phyloP scores from a whole-genome alignment of 2,888 invertebrate genomes.

The Plemyria rubiginata region DNA sequence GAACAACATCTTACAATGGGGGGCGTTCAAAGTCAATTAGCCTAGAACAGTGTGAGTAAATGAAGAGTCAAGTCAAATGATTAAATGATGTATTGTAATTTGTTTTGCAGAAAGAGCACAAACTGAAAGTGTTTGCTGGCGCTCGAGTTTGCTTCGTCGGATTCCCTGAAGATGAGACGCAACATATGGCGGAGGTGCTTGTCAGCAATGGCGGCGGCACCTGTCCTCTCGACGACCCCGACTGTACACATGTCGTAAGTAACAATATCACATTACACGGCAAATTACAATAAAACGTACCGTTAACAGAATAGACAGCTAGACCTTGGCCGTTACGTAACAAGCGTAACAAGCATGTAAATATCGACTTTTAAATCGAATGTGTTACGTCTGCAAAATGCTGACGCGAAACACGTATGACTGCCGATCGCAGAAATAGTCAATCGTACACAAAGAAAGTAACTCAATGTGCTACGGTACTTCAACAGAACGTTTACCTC shows the following conservation, averaged over 20 bases:
- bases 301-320: conserved; percentile 31
- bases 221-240: conserved; percentile 91
- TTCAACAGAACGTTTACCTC: conserved; percentile 61
- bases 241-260: conserved; percentile 97
- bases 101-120: conserved; percentile 86
- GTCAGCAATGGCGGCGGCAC: conserved; percentile 93
- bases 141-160: conserved; percentile 95
- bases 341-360: conserved; percentile 31
- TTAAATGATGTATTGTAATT: conserved; percentile 7
- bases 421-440: conserved; percentile 34
- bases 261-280: conserved; percentile 20
- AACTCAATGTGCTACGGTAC: conserved; percentile 44
- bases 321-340: conserved; percentile 41
- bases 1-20: neutral
- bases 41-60: neutral
- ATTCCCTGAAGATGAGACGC: conserved; percentile 94
- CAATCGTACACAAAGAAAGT: conserved; percentile 38
- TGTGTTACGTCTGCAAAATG: conserved; percentile 34
- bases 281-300: conserved; percentile 19
- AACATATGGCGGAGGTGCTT: conserved; percentile 96
- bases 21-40: conserved; percentile 10
- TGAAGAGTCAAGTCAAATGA: conserved; percentile 11
- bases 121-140: conserved; percentile 94
- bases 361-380: conserved; percentile 38
- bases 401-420: conserved; percentile 35